phyloP scores from a whole-genome alignment of 2,888 invertebrate genomes.

The Idaea aversata region DNA sequence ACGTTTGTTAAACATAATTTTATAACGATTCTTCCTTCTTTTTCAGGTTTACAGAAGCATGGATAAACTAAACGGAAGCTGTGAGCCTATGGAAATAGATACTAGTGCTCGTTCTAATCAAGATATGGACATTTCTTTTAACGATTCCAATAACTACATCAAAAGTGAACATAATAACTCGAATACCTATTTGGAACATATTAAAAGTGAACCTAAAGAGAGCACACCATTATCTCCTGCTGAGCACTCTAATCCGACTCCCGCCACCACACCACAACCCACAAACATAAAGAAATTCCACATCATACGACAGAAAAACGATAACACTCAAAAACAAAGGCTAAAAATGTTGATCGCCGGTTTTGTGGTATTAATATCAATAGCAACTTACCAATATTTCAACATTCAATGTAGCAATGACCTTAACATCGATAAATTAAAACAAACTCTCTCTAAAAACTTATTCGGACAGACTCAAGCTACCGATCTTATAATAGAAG shows the following conservation, averaged over 20 bases:
- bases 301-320: constrained; percentile 35
- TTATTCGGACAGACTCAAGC: constrained; percentile 62
- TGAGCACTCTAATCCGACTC: not conserved
- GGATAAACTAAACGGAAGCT: constrained; percentile 43
- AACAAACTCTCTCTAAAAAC: constrained; percentile 39
- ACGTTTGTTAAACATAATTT: too few relatives aligned
- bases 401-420: constrained; percentile 51
- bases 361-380: constrained; percentile 38
- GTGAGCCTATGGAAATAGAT: constrained; percentile 72
- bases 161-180: constrained; percentile 10
- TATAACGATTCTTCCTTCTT: too few relatives aligned
- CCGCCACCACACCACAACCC: constrained; percentile 4
- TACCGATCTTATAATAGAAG: constrained; percentile 42
- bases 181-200: not conserved
- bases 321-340: constrained; percentile 13
- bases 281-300: constrained; percentile 43
- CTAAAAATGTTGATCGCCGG: constrained; percentile 27
- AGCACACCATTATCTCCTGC: not conserved
- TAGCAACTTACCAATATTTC: constrained; percentile 38
- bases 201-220: not conserved
- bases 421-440: constrained; percentile 40
- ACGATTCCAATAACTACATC: constrained; percentile 27
- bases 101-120: constrained; percentile 53
- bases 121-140: constrained; percentile 57
- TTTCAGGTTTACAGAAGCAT: constrained; percentile 19